phyloP scores from a whole-genome alignment of 2,888 invertebrate species.

The Drosophila nr. medialis region DNA sequence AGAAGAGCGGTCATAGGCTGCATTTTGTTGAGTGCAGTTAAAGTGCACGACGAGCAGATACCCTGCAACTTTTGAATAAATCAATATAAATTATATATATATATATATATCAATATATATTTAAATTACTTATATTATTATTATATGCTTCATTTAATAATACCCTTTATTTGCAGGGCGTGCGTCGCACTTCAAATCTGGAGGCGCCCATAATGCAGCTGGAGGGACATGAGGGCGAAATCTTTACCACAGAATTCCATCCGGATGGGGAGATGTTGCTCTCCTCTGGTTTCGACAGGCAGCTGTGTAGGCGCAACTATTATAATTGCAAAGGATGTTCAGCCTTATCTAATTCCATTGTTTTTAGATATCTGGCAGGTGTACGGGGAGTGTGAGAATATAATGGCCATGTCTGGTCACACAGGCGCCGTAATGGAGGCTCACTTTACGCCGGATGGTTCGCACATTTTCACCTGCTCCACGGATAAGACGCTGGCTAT shows the following conservation, averaged over 20 bases:
- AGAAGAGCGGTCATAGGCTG: background rate
- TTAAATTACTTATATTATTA: background rate
- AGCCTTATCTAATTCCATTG: background rate
- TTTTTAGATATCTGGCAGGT: constrained; percentile 96
- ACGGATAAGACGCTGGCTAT: constrained; percentile 97
- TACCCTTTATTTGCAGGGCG: constrained; percentile 85
- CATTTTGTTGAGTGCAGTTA: constrained; percentile 7
- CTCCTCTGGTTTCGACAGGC: constrained; percentile 97
- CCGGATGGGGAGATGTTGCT: constrained; percentile 98
- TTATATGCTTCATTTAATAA: background rate
- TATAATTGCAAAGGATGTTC: too few species aligned
- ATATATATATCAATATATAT: background rate
- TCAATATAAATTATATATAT: too few species aligned
- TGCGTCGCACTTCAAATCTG: constrained; percentile 93
- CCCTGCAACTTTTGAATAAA: background rate
- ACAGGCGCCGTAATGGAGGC: constrained; percentile 98
- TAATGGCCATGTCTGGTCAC: constrained; percentile 96
- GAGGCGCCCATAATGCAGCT: constrained; percentile 97
- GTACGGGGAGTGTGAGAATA: constrained; percentile 99
- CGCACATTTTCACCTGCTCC: constrained; percentile 94
- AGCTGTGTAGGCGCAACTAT: constrained; percentile 90
- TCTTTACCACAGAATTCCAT: constrained; percentile 96
- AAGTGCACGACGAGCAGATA: background rate
- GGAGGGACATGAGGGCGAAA: constrained; percentile 98
- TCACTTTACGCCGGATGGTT: constrained; percentile 93